Percentiles rank a stretch among this genome's conserved stretches.
phyloP scores from a whole-genome alignment of 2,797 vertebrate species.

The Hypotaenidia okinawae region DNA sequence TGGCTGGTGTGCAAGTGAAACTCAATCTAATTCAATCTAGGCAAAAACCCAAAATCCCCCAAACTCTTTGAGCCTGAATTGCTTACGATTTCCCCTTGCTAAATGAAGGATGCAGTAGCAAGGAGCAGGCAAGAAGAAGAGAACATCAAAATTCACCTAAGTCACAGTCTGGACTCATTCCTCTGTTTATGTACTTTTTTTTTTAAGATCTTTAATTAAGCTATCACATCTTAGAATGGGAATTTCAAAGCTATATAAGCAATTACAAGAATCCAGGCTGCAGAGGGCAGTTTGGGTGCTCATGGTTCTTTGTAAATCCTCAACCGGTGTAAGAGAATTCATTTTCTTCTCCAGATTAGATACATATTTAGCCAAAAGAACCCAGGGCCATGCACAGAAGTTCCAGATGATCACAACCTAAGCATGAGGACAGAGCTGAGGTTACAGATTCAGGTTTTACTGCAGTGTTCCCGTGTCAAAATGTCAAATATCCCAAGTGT shows the following conservation, averaged over 20 bases:
- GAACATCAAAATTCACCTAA: neutral
- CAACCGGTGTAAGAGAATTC: neutral
- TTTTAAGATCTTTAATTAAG: neutral
- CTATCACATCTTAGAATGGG: neutral
- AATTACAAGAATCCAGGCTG: neutral
- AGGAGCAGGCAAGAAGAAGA: neutral
- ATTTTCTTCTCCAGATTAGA: neutral
- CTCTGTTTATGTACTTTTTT: neutral
- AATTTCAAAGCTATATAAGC: neutral
- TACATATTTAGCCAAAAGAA: neutral
- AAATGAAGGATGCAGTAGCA: neutral
- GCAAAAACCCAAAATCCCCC: neutral
- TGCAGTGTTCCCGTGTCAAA: neutral
- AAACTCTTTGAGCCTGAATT: neutral
- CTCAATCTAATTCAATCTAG: neutral
- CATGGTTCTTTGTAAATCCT: neutral
- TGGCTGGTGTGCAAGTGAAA: neutral
- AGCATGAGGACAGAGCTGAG: neutral
- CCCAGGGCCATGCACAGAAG: neutral
- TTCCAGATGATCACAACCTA: neutral
- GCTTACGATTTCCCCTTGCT: neutral
- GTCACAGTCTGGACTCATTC: neutral
- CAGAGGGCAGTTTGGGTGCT: neutral
- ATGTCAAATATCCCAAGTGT: neutral
- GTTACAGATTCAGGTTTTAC: neutral